Evolutionary conservation across 2,797 vertebrate species (phyloP).

Genomic region (Tadarida brasiliensis): DNA sequence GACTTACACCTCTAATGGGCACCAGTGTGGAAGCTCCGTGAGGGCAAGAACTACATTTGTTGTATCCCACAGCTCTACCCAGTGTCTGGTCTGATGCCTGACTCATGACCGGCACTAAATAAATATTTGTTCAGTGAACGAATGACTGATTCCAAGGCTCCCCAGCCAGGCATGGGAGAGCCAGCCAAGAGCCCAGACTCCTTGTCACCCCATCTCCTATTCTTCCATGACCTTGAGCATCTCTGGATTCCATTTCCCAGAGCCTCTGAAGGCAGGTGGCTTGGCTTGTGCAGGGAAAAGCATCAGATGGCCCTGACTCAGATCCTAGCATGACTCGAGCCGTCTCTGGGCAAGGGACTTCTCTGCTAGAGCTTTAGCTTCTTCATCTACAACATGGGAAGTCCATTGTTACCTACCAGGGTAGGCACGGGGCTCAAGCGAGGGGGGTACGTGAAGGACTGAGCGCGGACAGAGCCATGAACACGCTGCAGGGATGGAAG

Average conservation of each 20-base stretch:
- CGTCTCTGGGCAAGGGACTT: background rate
- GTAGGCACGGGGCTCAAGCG: background rate
- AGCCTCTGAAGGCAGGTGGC: background rate
- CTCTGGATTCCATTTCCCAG: background rate
- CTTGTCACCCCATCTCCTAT: background rate
- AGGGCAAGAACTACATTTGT: background rate
- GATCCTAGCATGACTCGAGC: fast-evolving
- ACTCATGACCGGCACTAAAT: background rate
- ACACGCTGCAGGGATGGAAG: background rate
- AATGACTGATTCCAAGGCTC: background rate
- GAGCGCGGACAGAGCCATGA: background rate
- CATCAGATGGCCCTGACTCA: background rate
- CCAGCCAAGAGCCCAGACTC: background rate
- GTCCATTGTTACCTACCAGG: background rate
- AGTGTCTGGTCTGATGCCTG: background rate
- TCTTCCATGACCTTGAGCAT: background rate
- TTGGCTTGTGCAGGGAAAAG: too few relatives aligned
- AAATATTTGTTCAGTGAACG: background rate
- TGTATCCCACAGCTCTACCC: background rate
- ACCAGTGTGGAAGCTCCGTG: background rate
- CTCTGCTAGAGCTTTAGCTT: background rate
- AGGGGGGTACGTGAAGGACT: background rate
- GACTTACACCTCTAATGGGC: fast-evolving
- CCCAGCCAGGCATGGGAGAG: background rate
- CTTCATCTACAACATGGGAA: background rate